Conservation (phyloP, 2,888 invertebrate species). For the Eudasyphora cyanicolor region DNA sequence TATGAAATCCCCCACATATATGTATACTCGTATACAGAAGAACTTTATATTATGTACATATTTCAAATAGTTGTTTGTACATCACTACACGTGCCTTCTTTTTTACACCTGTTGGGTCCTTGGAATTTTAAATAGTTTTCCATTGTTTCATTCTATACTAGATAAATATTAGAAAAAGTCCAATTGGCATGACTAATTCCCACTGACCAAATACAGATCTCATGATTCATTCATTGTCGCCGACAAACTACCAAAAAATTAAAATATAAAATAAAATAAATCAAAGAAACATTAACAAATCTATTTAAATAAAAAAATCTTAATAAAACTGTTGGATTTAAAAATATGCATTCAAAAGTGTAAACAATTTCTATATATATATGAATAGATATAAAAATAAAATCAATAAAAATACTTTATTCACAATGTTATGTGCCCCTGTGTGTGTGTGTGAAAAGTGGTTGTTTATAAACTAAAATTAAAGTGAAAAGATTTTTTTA, state of each 20-base stretch:
- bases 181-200: too few relatives aligned
- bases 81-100: too few relatives aligned
- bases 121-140: too few relatives aligned
- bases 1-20: too few relatives aligned
- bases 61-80: too few relatives aligned
- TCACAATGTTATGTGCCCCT: constrained; percentile 51
- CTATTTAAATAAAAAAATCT: background rate
- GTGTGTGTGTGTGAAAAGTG: constrained; percentile 58
- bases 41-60: too few relatives aligned
- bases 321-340: background rate
- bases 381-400: constrained; percentile 49
- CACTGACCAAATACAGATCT: too few relatives aligned
- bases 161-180: too few relatives aligned
- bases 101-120: too few relatives aligned
- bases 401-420: constrained; percentile 58
- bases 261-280: background rate
- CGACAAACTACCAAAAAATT: background rate
- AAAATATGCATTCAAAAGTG: background rate
- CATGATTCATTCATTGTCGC: background rate
- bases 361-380: background rate
- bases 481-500: constrained; percentile 46
- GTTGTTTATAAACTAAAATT: constrained; percentile 61
- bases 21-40: too few relatives aligned
- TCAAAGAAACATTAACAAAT: background rate
- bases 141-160: too few relatives aligned